Evolutionary conservation across 2,797 vertebrate species (phyloP), one percentile per base, ranked within the genome.

Genomic region (Peromyscus aztecus): DNA sequence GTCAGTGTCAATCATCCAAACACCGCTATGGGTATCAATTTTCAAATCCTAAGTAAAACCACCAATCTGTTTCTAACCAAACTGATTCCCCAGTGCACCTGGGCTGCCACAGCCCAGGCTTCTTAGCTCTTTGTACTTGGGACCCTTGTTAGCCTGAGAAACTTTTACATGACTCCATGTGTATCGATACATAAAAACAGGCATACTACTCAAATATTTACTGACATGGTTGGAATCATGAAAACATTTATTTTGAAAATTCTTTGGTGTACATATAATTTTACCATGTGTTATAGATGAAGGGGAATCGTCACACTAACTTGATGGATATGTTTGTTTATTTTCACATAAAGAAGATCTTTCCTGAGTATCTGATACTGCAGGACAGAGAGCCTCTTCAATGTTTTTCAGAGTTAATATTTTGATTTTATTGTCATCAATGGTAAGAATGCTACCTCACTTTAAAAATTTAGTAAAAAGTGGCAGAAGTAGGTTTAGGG

Each of bases 1-100:
- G 6, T 3, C 52, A 83, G 5, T 57, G 86, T 17, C 6, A 77
- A 43, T 34, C 29, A 21, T 43, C 5, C 52, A 81, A 78, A 93
- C 6, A 86, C 17, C 57, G 6, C 19, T 91, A 37, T 55, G 86
- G 78, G 37, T 57, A 78, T 40, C 84, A 16, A 52, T 83, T 23
- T 90, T 85, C 78, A 92, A 89, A 63, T 46, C 34, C 52, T 49
- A 76, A 83, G 59, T 91, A 93, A 94, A 92, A 31, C 57, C 19
- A 55, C 76, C 3, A 40, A 67, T 57, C 86, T 16, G 29, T 83
- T 89, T 89, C 29, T 61, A 73, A 73, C n/a, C 34, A 57, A 67
- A 29, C 31, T 0, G 3, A 89, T 83, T 91, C 80, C 78, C 57
- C 27, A 75, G 27, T 34, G 11, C 9, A 29, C 29, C 29, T 61